Evolutionary conservation across 2,888 invertebrate genomes (phyloP), one percentile per base, ranked within the genome.

Genomic region (Nomada ruficornis): DNA sequence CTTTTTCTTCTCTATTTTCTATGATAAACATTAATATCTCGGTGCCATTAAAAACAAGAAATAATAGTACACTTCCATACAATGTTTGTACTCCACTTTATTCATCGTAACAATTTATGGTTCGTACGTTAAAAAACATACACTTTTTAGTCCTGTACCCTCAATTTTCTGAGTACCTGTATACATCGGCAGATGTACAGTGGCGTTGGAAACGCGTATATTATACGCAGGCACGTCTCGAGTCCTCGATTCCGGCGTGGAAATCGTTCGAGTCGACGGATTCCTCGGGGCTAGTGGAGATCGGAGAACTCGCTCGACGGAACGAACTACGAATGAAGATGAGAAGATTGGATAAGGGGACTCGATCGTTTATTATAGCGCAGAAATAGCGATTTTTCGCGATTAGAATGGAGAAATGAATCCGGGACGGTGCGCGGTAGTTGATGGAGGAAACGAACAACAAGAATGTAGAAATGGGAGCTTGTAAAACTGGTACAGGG

Each of bases 121-220:
- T 0, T 36, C 0, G 36, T 7, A 1, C 36, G 36, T 7, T 36
- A 0, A 7, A 7, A 7, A 5, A 7, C 7, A 5, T 7, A 36
- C 36, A 36, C 7, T 36, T 36, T 7, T 36, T 7, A 7, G 9
- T 1, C 9, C 36, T 36, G 36, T 7, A 36, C 36, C 36, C 36
- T 36, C 36, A 36, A 36, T 36, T 36, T 36, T 36, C 5, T 36
- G 36, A 36, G 36, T 36, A 36, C 0, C 36, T 5, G 36, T 36
- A 5, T 36, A 36, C 36, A 75, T 57, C 65, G 64, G 67, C 86
- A 86, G 86, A 87, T 86, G 86, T 81, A 81, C 80, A 36, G 65
- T 85, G 85, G 64, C 87, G 86, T 85, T 83, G 84, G 84, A 83
- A 77, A 85, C 68, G 54, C 69, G 73, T 60, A 55, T 62, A 18